phyloP scores from a whole-genome alignment of 2,888 invertebrate genomes.

The Lycocerus yunnanus region DNA sequence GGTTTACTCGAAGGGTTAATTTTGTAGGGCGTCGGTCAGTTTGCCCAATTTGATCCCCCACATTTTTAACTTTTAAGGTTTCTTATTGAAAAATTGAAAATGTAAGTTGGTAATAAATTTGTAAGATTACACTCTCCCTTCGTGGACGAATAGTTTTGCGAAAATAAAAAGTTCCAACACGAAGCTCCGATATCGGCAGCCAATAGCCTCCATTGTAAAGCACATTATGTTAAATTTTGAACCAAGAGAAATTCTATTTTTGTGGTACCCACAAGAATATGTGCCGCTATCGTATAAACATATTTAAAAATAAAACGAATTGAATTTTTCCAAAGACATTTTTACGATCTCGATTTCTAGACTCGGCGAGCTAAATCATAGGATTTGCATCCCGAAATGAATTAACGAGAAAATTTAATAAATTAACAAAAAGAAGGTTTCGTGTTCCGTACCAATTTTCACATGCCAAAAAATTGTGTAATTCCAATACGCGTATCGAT shows the following conservation, averaged over 20 bases:
- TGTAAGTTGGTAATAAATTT: neutral
- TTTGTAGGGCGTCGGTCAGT: neutral
- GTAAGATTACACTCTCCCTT: neutral
- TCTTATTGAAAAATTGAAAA: neutral
- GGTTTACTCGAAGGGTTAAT: neutral
- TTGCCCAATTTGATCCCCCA: neutral
- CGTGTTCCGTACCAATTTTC: neutral
- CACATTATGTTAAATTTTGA: neutral
- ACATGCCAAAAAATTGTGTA: neutral
- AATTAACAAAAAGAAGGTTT: neutral
- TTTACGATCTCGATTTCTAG: neutral
- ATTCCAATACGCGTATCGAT: neutral
- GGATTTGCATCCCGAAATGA: neutral
- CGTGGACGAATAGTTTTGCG: neutral
- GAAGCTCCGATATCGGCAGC: neutral
- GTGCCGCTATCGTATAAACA: neutral
- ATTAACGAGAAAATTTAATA: neutral
- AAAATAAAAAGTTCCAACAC: neutral
- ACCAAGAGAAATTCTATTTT: neutral
- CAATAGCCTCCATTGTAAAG: neutral
- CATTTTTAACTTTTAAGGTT: neutral
- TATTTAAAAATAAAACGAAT: neutral
- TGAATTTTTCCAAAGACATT: neutral
- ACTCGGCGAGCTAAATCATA: too few species aligned
- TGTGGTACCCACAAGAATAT: neutral